Percentiles rank a stretch among this genome's conserved stretches.
These are phyloP conservation scores for Drosophila kohkoa DNA, from an alignment of 1,140 invertebrate genomes.

Conservation along the genomic window DNA sequence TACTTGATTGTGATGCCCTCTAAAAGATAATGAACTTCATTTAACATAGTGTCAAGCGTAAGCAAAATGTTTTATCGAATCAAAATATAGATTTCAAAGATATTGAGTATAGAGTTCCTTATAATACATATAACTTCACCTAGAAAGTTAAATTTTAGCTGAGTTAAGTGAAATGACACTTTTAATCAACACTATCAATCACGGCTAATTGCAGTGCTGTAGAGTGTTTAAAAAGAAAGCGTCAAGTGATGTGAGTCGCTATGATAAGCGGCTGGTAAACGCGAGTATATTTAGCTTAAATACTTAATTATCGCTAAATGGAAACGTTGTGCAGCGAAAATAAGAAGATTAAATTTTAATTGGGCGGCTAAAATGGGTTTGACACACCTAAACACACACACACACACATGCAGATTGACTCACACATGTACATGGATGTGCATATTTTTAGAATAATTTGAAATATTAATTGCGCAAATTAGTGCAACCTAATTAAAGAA, in stretches of 20 bases:
- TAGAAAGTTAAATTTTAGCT: no score
- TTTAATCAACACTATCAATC: no score
- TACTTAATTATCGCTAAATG: slow-evolving; percentile 1
- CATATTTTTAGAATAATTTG: slow-evolving; percentile 7
- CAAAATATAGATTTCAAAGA: no score
- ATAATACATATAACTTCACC: no score
- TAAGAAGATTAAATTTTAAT: slow-evolving; percentile 2
- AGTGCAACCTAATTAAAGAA: slow-evolving; percentile 7
- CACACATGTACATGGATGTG: neutral
- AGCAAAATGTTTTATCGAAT: no score
- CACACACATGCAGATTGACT: neutral
- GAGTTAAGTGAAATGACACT: no score
- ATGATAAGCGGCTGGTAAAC: neutral
- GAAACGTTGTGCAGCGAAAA: neutral
- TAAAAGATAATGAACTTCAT: no score
- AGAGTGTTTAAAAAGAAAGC: no score
- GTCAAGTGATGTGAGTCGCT: neutral
- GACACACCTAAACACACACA: neutral
- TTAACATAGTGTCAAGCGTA: no score
- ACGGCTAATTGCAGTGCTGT: no score
- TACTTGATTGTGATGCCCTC: no score
- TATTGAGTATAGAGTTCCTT: no score
- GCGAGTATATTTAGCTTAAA: neutral
- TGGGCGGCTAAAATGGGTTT: slow-evolving; percentile 3
- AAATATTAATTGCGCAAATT: slow-evolving; percentile 11